A percentile compares a stretch with the other conserved stretches of the same genome.
phyloP scores from a whole-genome alignment of 2,888 invertebrate species.

The Limnephilus lunatus region DNA sequence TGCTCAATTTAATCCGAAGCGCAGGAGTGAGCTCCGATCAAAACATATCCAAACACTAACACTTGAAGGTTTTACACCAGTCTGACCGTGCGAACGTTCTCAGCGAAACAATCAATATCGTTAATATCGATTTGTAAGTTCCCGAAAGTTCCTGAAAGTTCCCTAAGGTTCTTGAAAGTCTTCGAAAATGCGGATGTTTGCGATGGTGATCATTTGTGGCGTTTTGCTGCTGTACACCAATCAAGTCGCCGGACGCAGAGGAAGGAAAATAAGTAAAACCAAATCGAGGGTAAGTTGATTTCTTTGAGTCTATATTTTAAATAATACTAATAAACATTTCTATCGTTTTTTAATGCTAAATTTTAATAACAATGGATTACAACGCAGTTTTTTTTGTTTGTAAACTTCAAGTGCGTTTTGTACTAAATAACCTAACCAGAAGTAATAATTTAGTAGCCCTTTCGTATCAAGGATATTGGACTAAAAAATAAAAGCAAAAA shows the following conservation, averaged over 20 bases:
- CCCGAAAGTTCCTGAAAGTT: not conserved
- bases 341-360: too few species aligned
- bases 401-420: too few species aligned
- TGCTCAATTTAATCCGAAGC: constrained; percentile 49
- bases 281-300: constrained; percentile 81
- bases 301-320: not conserved
- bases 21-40: constrained; percentile 45
- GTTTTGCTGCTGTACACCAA: constrained; percentile 50
- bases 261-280: constrained; percentile 83
- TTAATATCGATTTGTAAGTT: not conserved
- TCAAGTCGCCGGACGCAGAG: constrained; percentile 79
- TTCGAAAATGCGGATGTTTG: constrained; percentile 18
- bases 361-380: too few species aligned
- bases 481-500: too few species aligned
- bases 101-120: not conserved
- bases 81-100: not conserved
- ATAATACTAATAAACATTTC: not conserved
- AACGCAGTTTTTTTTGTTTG: too few species aligned
- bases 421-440: too few species aligned
- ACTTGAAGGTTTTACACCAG: not conserved
- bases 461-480: too few species aligned
- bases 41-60: constrained; percentile 46
- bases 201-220: constrained; percentile 55
- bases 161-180: too few species aligned
- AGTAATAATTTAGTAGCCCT: too few species aligned